Evolutionary conservation across 2,888 invertebrate species (phyloP), one percentile per base, ranked within the genome.

Genomic region (Erebia ligea): DNA sequence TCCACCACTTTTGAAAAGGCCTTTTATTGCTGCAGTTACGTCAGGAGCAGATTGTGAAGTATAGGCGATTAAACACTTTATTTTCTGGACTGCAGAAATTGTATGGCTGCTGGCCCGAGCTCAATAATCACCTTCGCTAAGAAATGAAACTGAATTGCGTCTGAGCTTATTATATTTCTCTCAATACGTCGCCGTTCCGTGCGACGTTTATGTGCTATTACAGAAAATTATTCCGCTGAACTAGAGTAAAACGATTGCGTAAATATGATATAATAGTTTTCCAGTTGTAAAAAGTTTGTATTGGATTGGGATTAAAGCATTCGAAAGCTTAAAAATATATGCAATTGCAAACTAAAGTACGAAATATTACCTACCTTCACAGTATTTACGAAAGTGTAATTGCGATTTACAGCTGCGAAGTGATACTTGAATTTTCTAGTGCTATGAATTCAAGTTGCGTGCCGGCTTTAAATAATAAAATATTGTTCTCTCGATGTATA

Each of bases 41-140:
- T 79, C 81, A 78, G 78, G 77, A 76, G 85, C 82, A 87, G 89
- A 90, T 91, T 89, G 87, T 86, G 81, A 90, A 85, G 85, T 89
- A 88, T 87, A 77, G 84, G 76, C 87, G 80, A 86, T 86, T 88
- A 84, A 85, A 83, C 76, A 77, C 69, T 78, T 85, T 87, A 90
- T 89, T 88, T 89, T 88, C 84, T 79, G 75, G 75, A 73, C 74
- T 79, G 76, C 78, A 77, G 75, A 76, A 74, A 74, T 79, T 80
- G 78, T 80, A 76, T 71, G 79, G 78, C 78, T 77, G 77, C 80
- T 74, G 80, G 69, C 72, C 73, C 65, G 67, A 57, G 72, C 75
- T 76, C 70, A 74, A 80, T 86, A 86, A 87, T 85, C 83, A 82
- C 82, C 81, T 82, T 80, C 77, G 79, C 83, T 78, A 79, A 81